These are phyloP conservation scores for Chloroceryle inda DNA, from an alignment of 2,797 vertebrate species.

Conservation along the genomic window DNA sequence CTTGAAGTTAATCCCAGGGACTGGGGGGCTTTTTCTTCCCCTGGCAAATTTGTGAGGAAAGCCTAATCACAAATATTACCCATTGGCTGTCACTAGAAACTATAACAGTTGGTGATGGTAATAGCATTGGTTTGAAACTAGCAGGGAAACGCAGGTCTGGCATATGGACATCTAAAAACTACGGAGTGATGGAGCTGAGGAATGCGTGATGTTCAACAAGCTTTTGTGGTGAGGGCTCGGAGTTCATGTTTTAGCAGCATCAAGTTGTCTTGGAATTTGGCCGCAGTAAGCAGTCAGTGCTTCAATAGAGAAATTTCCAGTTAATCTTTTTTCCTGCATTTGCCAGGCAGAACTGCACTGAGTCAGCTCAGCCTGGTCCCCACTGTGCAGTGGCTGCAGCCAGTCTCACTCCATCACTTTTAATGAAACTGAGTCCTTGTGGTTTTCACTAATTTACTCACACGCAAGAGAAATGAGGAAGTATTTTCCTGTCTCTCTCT, in stretches of 20 bases:
- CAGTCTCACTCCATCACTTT: conserved; percentile 77
- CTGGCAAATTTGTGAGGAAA: not conserved
- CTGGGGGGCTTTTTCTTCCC: not conserved
- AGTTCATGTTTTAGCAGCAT: conserved; percentile 37
- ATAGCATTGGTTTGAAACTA: conserved; percentile 38
- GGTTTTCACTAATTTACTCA: conserved; percentile 77
- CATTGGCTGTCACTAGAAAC: not conserved
- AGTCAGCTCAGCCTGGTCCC: conserved; percentile 62
- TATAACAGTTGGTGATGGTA: conserved; percentile 18
- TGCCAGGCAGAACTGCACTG: conserved; percentile 43
- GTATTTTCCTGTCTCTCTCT: conserved; percentile 68
- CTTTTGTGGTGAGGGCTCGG: not conserved
- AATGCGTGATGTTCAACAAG: not conserved
- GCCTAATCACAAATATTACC: conserved; percentile 9
- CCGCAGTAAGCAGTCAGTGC: conserved; percentile 47
- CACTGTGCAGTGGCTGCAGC: conserved; percentile 54
- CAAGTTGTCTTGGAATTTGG: conserved; percentile 44
- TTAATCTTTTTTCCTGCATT: conserved; percentile 43
- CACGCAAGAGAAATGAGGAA: conserved; percentile 68
- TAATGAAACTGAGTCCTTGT: conserved; percentile 75
- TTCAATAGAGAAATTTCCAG: conserved; percentile 65
- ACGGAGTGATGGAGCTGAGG: not conserved
- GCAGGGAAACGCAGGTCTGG: not conserved
- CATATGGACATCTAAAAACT: conserved; percentile 18
- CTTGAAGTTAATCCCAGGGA: not conserved